A percentile compares a stretch with the other conserved stretches of the same genome.
These are phyloP conservation scores for Hyppa rectilinea DNA, from an alignment of 2,888 invertebrate species.

Conservation along the genomic window DNA sequence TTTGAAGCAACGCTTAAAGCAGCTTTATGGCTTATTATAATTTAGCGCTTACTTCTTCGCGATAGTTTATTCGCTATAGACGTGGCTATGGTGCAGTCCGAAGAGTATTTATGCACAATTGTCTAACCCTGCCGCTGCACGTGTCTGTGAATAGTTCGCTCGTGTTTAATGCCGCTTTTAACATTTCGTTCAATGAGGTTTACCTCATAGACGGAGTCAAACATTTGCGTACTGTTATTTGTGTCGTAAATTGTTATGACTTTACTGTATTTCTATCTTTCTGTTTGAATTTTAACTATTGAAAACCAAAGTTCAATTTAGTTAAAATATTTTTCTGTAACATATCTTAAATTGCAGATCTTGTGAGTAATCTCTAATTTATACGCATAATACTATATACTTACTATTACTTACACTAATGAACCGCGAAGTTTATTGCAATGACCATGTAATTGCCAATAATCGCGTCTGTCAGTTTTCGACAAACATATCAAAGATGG, in stretches of 20 bases:
- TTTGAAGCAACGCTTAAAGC: conserved; percentile 67
- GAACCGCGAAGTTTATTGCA: conserved; percentile 56
- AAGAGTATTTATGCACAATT: conserved; percentile 55
- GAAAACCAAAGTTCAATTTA: not conserved
- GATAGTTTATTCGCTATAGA: conserved; percentile 33
- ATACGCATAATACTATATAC: too few species aligned
- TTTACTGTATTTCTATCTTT: conserved; percentile 44
- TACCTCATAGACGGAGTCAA: conserved; percentile 17
- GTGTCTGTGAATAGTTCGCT: conserved; percentile 47
- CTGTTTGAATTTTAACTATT: conserved; percentile 1
- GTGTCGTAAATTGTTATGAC: conserved; percentile 39
- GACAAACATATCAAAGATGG: conserved; percentile 28
- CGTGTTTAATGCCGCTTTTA: conserved; percentile 41
- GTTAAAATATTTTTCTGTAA: not conserved
- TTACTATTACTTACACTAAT: conserved; percentile 49
- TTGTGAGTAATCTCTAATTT: conserved; percentile 21
- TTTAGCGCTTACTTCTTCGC: conserved; percentile 41
- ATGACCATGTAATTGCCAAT: conserved; percentile 62
- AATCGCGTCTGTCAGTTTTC: conserved; percentile 29
- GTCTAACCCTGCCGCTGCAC: conserved; percentile 18
- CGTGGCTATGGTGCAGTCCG: conserved; percentile 5
- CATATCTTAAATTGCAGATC: not conserved
- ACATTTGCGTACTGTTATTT: conserved; percentile 47
- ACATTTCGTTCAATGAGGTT: conserved; percentile 18
- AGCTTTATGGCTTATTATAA: conserved; percentile 64